phyloP scores from a whole-genome alignment of 1,140 invertebrate genomes.

The Microplitis mediator region DNA sequence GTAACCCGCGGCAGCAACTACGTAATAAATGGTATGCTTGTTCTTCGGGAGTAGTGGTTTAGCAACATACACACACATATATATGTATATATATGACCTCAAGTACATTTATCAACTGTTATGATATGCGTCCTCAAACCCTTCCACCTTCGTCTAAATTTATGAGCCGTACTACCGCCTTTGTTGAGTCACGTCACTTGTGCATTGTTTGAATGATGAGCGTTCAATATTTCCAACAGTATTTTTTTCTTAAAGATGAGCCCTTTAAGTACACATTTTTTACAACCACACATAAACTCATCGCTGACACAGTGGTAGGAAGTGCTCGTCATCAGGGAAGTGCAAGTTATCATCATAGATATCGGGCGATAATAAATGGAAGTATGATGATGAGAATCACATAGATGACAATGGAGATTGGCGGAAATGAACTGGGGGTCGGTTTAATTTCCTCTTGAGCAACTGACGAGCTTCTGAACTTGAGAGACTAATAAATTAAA shows the following conservation, averaged over 20 bases:
- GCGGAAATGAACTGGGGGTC: conserved; percentile 53
- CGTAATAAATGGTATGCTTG: not conserved
- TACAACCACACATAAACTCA: no score
- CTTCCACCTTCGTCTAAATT: conserved; percentile 30
- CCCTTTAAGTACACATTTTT: no score
- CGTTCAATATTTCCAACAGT: not conserved
- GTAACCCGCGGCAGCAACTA: not conserved
- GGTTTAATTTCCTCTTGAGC: conserved; percentile 59
- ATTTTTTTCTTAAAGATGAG: not conserved
- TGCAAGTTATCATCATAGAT: not conserved
- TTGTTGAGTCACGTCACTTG: not conserved
- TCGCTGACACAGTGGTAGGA: conserved; percentile 56
- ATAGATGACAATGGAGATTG: conserved; percentile 22
- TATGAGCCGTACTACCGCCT: not conserved
- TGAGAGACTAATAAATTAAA: no score
- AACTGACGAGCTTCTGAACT: conserved; percentile 41
- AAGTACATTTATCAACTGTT: conserved; percentile 46
- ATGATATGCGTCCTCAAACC: conserved; percentile 43
- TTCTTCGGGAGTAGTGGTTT: not conserved
- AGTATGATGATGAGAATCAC: conserved; percentile 41
- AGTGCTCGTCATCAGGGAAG: conserved; percentile 45
- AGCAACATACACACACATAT: not conserved
- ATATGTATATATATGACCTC: not conserved
- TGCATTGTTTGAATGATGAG: not conserved
- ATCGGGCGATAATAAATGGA: conserved; percentile 56